Base-by-base conservation (phyloP, 37 sponge, comb jelly and placozoan species). In the Hexactinellida sp. region DNA sequence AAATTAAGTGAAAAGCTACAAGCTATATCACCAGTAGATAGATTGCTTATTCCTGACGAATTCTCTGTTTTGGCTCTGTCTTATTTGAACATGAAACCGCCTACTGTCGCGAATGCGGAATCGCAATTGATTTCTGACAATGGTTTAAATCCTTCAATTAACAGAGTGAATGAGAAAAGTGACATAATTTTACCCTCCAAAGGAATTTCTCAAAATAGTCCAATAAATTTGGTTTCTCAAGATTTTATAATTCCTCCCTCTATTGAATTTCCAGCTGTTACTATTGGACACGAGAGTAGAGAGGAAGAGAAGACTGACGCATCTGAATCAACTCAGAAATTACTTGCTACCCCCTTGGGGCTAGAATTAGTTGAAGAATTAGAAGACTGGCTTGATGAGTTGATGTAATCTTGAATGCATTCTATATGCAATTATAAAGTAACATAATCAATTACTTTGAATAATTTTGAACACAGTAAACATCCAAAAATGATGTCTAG, bases 1-100 rank as follows among this genome's bases (percentile, higher is more conserved):
- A 63, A 63, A 63, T n/a, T 63, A 1, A 63, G 76, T 63, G 76
- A 63, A 63, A 63, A 63, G 76, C 13, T 63, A 28, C 28, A 63
- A 63, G 5, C 21, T 21, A 3, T 63, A 21, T 63, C 76, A 63
- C 76, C 76, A 10, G 13, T 63, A 10, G 32, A 63, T 3, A 63
- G 76, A 63, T 63, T 63, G 13, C 76, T 63, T 63, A 63, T 63
- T n/a, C 76, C 76, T 21, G 76, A 10, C 3, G 76, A 63, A 23
- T 63, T 63, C 13, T 3, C 32, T 63, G 1, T 7, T 7, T 28
- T 63, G 5, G 76, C 76, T 10, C 25, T 63, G 3, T n/a, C 76
- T 21, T 63, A 25, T 63, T 28, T 63, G 25, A n/a, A 63, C 21
- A 63, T 21, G 34, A 63, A 63, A 3, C 3, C n/a, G n/a, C n/a